Evolutionary conservation across 2,113 vertebrate genomes (phyloP).

Genomic region (Seriola quinqueradiata): DNA sequence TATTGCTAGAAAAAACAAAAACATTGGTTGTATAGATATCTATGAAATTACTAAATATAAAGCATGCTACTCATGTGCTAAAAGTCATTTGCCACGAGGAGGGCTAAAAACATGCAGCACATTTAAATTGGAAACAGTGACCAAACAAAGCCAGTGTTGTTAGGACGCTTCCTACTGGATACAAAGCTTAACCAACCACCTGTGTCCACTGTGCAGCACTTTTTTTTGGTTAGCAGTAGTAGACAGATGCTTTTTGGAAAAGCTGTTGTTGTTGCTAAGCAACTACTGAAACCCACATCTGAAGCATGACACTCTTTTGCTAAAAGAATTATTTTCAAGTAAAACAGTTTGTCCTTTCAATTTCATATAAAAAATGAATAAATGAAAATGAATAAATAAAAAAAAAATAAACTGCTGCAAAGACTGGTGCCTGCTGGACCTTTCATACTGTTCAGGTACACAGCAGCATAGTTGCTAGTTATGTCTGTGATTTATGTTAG

Average conservation of each 20-base stretch:
- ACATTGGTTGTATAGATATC: background rate
- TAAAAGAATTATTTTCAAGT: slow-evolving; percentile 73
- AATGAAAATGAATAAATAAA: slow-evolving; percentile 5
- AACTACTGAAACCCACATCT: slow-evolving; percentile 71
- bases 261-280: slow-evolving; percentile 80
- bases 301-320: slow-evolving; percentile 66
- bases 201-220: slow-evolving; percentile 53
- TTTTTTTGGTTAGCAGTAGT: slow-evolving; percentile 58
- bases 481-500: slow-evolving; percentile 24
- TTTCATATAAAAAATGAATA: slow-evolving; percentile 45
- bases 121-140: slow-evolving; percentile 23
- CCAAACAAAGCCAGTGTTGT: slow-evolving; percentile 49
- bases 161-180: slow-evolving; percentile 22
- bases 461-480: slow-evolving; percentile 28
- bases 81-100: slow-evolving; percentile 1
- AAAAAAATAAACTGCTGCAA: slow-evolving; percentile 9
- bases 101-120: slow-evolving; percentile 9
- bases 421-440: slow-evolving; percentile 20
- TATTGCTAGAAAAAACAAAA: background rate
- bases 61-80: background rate
- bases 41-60: background rate
- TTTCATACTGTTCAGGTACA: slow-evolving; percentile 13
- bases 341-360: slow-evolving; percentile 70
- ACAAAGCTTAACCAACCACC: slow-evolving; percentile 67
- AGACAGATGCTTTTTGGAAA: slow-evolving; percentile 79